phyloP scores from a whole-genome alignment of 2,888 invertebrate species.

The Sminthurinus aureus region DNA sequence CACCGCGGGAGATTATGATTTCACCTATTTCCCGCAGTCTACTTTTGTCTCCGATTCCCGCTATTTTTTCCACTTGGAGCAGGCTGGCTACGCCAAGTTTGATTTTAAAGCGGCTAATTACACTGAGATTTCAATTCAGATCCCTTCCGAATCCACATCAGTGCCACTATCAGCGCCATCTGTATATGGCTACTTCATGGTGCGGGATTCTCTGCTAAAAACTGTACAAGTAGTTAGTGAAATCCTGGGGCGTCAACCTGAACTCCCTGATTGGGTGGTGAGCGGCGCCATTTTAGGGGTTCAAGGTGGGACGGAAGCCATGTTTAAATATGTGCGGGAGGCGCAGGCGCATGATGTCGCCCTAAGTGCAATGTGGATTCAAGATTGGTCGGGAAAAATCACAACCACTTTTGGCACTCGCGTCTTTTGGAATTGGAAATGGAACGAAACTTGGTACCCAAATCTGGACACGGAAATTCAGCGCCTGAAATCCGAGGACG shows the following conservation, averaged over 20 bases:
- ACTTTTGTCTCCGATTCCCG: slow-evolving; percentile 56
- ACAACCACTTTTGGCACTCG: slow-evolving; percentile 58
- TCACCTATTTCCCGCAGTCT: slow-evolving; percentile 59
- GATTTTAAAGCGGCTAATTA: slow-evolving; percentile 48
- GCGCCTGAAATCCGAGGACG: slow-evolving; percentile 46
- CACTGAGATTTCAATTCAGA: slow-evolving; percentile 55
- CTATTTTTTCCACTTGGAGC: slow-evolving; percentile 45
- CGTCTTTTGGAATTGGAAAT: slow-evolving; percentile 61
- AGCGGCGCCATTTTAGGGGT: slow-evolving; percentile 58
- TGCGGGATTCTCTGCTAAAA: slow-evolving; percentile 44
- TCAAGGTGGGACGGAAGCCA: slow-evolving; percentile 59
- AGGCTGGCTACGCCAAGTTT: slow-evolving; percentile 50
- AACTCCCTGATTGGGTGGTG: slow-evolving; percentile 59
- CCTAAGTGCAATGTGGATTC: slow-evolving; percentile 59
- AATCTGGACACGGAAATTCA: slow-evolving; percentile 52
- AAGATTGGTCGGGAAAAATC: slow-evolving; percentile 60
- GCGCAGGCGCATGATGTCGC: slow-evolving; percentile 54
- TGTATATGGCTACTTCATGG: slow-evolving; percentile 46
- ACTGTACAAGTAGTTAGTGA: slow-evolving; percentile 53
- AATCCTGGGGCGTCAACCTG: slow-evolving; percentile 49
- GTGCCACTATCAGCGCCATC: too few species aligned
- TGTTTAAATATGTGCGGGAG: slow-evolving; percentile 52
- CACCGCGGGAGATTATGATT: slow-evolving; percentile 58
- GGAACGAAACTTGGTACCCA: slow-evolving; percentile 59
- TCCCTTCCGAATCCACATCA: not conserved